phyloP scores from a whole-genome alignment of 2,797 vertebrate genomes.

The Gymnoscopelus braueri region DNA sequence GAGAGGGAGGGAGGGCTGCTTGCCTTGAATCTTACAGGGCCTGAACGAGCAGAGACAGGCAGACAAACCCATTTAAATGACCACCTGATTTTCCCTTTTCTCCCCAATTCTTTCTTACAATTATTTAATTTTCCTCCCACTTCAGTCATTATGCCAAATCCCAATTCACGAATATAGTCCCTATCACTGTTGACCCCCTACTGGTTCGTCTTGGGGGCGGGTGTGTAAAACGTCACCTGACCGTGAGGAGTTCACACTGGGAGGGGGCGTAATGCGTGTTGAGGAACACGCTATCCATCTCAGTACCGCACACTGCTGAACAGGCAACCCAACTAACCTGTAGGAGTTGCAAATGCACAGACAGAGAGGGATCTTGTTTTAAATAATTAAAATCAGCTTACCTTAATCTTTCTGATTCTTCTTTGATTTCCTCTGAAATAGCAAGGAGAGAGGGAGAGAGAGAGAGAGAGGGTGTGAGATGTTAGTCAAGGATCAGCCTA shows the following conservation, averaged over 20 bases:
- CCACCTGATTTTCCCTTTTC: neutral
- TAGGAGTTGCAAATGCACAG: too few relatives aligned
- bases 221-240: too few relatives aligned
- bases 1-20: conserved; percentile 17
- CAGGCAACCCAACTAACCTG: too few relatives aligned
- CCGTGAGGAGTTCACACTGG: too few relatives aligned
- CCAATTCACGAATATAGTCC: too few relatives aligned
- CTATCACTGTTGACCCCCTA: too few relatives aligned
- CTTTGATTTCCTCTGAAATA: conserved; percentile 81
- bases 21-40: conserved; percentile 37
- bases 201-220: too few relatives aligned
- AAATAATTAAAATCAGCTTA: conserved; percentile 53
- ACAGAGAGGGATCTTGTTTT: neutral
- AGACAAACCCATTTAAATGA: conserved; percentile 32
- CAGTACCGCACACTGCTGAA: too few relatives aligned
- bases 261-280: too few relatives aligned
- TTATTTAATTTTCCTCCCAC: too few relatives aligned
- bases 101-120: too few relatives aligned
- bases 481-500: conserved; percentile 20
- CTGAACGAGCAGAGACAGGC: conserved; percentile 17
- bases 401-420: conserved; percentile 82
- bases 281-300: too few relatives aligned
- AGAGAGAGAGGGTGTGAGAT: conserved; percentile 29
- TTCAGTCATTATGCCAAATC: neutral
- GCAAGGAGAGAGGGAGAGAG: conserved; percentile 30